Percentiles rank a stretch among this genome's conserved stretches.
phyloP scores from a whole-genome alignment of 1,140 invertebrate genomes.

The Trichonephila clavata region DNA sequence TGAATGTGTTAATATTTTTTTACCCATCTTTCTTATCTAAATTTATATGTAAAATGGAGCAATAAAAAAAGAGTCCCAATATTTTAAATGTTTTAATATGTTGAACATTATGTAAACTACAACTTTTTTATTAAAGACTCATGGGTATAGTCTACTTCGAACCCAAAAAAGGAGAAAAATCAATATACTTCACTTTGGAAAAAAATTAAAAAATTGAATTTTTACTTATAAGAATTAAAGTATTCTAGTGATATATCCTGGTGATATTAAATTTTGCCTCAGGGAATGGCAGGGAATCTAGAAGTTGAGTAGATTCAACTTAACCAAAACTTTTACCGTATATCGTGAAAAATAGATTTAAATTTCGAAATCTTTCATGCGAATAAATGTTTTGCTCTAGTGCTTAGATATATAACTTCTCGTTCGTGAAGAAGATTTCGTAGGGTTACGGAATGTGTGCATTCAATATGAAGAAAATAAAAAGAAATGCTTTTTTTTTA shows the following conservation, averaged over 20 bases:
- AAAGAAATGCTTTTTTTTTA: background rate
- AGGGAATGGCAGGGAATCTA: background rate
- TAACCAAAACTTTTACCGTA: background rate
- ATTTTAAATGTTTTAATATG: background rate
- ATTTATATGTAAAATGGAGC: background rate
- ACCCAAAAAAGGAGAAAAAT: background rate
- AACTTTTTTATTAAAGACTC: background rate
- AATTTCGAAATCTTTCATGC: constrained; percentile 14
- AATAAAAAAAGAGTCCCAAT: background rate
- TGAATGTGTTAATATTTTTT: too few species aligned
- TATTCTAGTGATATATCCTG: constrained; percentile 7
- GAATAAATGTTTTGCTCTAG: constrained; percentile 30
- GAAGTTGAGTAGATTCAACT: background rate
- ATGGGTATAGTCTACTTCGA: background rate
- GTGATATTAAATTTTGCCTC: constrained; percentile 18
- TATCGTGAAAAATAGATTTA: constrained; percentile 4
- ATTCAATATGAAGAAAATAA: constrained; percentile 4
- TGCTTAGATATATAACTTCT: constrained; percentile 24
- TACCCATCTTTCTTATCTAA: background rate
- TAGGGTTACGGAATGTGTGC: background rate
- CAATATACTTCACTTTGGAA: background rate
- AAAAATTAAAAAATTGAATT: background rate
- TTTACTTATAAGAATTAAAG: constrained; percentile 6
- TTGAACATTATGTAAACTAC: background rate
- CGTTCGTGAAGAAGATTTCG: background rate